Base-by-base conservation (phyloP, 2,113 vertebrate species). In the Oncorhynchus clarkii region DNA sequence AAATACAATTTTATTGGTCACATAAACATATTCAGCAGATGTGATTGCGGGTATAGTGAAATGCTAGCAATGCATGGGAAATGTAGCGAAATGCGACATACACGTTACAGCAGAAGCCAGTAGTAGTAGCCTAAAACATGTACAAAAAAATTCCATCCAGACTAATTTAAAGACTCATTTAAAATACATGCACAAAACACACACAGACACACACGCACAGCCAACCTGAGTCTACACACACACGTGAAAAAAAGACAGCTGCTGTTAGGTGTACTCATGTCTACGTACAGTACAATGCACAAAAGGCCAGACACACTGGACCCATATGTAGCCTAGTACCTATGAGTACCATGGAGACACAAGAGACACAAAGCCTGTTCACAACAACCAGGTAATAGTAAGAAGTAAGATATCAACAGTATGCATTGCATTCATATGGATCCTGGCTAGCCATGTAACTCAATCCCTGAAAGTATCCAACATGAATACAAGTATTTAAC, bases 341-440 rank as follows among this genome's bases (percentile, higher is more conserved):
- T 16, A 18, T 57, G 51, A 20, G 12, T 13, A 57, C 51, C 3
- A 5, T 13, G 51, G 12, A 16, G 18, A 11, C 51, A 57, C 54
- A 14, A 20, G 20, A 20, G 54, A 57, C 54, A 57, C 18, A 57
- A 20, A 57, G 54, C 54, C 54, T 57, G 14, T 20, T 20, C 54
- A 57, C 54, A 14, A 57, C 3, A 14, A 20, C 54, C 18, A 64
- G 62, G 22, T 18, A n/a, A 11, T 11, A 64, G 22, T 8, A n/a
- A 26, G 22, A 22, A 64, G 9, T 11, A 64, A 64, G 7, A 64
- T 18, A 22, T 1, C 6, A 11, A 64, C 8, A 64, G 20, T 45
- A 64, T n/a, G 20, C n/a, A n/a, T 24, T 64, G 1, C 26, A 78
- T 51, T 79, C 11, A 78, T 75, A 29, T 20, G 20, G 24, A 81